Evolutionary conservation across 1,140 invertebrate genomes (phyloP).

Genomic region (Araneus ventricosus): DNA sequence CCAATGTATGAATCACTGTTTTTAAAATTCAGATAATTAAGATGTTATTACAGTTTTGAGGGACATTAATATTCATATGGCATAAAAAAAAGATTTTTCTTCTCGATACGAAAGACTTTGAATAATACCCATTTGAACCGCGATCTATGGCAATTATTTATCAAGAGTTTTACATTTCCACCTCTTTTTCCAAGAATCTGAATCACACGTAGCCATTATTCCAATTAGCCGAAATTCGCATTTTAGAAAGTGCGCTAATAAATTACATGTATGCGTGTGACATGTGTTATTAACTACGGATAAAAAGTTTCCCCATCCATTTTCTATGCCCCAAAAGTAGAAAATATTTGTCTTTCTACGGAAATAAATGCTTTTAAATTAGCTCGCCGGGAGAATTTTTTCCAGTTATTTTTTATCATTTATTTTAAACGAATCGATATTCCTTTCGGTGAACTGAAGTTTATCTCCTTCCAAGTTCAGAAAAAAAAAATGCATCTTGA

Average conservation of each 20-base stretch:
- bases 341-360: not conserved
- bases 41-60: too few species aligned
- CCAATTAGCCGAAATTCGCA: not conserved
- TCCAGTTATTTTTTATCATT: not conserved
- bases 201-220: not conserved
- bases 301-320: not conserved
- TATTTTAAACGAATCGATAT: not conserved
- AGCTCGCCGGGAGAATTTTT: not conserved
- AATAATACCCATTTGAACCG: too few species aligned
- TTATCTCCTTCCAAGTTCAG: not conserved
- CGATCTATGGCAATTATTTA: too few species aligned
- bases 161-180: not conserved
- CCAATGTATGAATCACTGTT: too few species aligned
- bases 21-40: too few species aligned
- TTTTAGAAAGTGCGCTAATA: not conserved
- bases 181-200: not conserved
- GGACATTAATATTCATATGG: too few species aligned
- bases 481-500: not conserved
- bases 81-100: too few species aligned
- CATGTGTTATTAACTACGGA: too few species aligned
- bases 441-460: not conserved
- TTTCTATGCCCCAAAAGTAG: not conserved
- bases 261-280: not conserved
- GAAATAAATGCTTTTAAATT: not conserved
- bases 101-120: too few species aligned